Base-by-base conservation (phyloP, 2,888 invertebrate species). In the Ligdia adustata region DNA sequence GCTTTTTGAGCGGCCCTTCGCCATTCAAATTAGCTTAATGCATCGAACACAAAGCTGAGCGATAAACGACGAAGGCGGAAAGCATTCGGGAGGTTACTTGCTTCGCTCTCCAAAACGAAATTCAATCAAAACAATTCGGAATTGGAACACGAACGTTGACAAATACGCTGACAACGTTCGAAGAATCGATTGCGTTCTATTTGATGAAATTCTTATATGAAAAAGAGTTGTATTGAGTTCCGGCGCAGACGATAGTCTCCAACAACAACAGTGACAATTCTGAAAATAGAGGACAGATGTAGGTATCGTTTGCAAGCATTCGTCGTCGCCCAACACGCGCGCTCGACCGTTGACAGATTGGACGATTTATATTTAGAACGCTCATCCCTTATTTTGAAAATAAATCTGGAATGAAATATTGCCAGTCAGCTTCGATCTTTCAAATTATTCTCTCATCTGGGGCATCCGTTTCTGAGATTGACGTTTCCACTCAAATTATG, bases 1-100 rank as follows among this genome's bases (percentile, higher is more conserved):
- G 79, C 80, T 84, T 87, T 86, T 87, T 83, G 79, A 86, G 66
- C 69, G 65, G 72, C 79, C 75, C 77, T 82, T 77, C 78, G 72
- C 84, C 82, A 88, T 89, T 89, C 88, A 88, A 90, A 90, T 90
- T 88, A 89, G 88, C 86, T 86, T 84, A 89, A 88, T 88, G 87
- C 84, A 75, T 79, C 69, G 75, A 77, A 70, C 75, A 59, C 87
- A 88, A 90, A 90, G 86, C 81, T 72, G 69, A 69, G 75, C 82
- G 86, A 88, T 88, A 88, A 86, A 79, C 72, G 73, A 71, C 67
- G 70, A 73, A 72, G 71, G 72, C 72, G 74, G 79, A 73, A 71
- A 67, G 70, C 72, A 72, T 71, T 72, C 72, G 74, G 79, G 73
- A 79, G 77, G 75, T 72, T 68, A 67, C 59, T 65, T 67, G 70